phyloP scores from a whole-genome alignment of 2,113 vertebrate species.

The Acrocephalus kingi region DNA sequence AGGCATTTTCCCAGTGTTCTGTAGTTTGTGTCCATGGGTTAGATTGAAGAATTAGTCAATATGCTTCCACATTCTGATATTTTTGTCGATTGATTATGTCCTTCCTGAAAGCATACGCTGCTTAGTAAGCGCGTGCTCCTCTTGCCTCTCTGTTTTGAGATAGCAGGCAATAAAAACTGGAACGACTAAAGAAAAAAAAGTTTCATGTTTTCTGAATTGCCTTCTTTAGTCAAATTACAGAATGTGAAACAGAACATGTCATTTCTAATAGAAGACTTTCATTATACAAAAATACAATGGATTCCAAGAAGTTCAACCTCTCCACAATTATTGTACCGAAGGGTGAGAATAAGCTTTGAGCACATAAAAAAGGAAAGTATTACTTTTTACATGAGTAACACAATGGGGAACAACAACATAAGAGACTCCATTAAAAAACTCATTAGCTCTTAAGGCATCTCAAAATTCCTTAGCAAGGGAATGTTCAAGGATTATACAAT shows the following conservation, averaged over 20 bases:
- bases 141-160: neutral
- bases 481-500: neutral
- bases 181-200: neutral
- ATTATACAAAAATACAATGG: neutral
- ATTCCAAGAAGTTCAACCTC: neutral
- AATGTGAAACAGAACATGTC: neutral
- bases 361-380: neutral
- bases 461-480: neutral
- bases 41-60: neutral
- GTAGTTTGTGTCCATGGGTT: neutral
- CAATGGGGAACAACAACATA: neutral
- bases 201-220: neutral
- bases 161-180: neutral
- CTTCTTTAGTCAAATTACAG: neutral
- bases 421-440: neutral
- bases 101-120: neutral
- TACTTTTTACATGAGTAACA: neutral
- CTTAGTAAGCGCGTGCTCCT: neutral
- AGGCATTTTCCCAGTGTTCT: neutral
- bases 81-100: slow-evolving; percentile 5
- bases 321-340: neutral
- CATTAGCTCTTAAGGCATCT: neutral
- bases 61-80: neutral
- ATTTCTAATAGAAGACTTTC: neutral
- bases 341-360: neutral